Evolutionary conservation across 2,888 invertebrate species (phyloP).

Genomic region (Drosophila acutilabella): DNA sequence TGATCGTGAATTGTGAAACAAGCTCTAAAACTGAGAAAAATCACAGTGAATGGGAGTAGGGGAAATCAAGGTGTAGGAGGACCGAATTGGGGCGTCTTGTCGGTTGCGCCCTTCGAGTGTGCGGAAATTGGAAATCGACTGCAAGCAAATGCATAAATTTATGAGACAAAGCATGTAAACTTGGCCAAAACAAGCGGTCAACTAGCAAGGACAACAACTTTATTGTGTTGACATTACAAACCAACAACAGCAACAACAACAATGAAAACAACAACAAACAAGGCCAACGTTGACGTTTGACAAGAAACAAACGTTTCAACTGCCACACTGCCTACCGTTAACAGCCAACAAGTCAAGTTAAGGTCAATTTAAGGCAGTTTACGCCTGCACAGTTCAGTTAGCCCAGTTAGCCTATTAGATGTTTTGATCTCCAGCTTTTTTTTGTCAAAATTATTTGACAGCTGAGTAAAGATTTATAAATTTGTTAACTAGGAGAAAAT

Average conservation of each 20-base stretch:
- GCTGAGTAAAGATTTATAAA: conserved; percentile 46
- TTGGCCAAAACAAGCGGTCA: conserved; percentile 17
- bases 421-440: conserved; percentile 3
- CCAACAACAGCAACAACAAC: conserved; percentile 18
- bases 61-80: no score
- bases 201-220: conserved; percentile 14
- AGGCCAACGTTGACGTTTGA: conserved; percentile 21
- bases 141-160: conserved; percentile 40
- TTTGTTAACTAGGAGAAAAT: conserved; percentile 36
- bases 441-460: conserved; percentile 16
- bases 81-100: not conserved
- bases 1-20: conserved; percentile 43
- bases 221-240: conserved; percentile 6
- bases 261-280: conserved; percentile 12
- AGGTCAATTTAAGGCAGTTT: not conserved
- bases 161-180: conserved; percentile 43
- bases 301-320: conserved; percentile 7
- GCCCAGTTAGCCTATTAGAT: conserved; percentile 10
- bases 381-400: not conserved
- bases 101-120: conserved; percentile 73
- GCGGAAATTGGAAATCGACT: conserved; percentile 72
- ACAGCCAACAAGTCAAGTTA: no score
- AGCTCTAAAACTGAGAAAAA: not conserved
- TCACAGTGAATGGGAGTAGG: not conserved
- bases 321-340: not conserved